A percentile compares a stretch with the other conserved stretches of the same genome.
Evolutionary conservation across 2,888 invertebrate genomes (phyloP).

Genomic region (Tetheella fluctuosa): DNA sequence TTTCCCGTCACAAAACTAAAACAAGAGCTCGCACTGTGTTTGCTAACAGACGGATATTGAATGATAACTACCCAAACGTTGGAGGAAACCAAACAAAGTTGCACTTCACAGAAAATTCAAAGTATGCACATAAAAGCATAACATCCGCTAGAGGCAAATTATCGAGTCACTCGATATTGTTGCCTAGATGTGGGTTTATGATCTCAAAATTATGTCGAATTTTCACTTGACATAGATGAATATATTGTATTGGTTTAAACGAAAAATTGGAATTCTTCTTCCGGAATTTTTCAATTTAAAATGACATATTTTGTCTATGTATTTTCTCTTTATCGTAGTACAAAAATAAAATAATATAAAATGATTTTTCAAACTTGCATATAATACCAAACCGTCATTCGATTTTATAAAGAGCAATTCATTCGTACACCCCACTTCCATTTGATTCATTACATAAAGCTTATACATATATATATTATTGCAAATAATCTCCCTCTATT

Average conservation of each 20-base stretch:
- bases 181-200: neutral
- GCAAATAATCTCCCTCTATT: conserved; percentile 68
- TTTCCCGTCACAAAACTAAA: conserved; percentile 12
- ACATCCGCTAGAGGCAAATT: conserved; percentile 33
- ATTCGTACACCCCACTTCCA: conserved; percentile 18
- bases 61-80: conserved; percentile 25
- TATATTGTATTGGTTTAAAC: too few species aligned
- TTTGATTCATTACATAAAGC: conserved; percentile 50
- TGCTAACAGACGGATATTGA: conserved; percentile 16
- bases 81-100: conserved; percentile 50
- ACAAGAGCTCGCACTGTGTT: conserved; percentile 32
- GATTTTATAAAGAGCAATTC: neutral
- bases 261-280: too few species aligned
- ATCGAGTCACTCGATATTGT: neutral
- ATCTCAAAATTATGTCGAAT: neutral
- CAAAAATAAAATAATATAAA: too few species aligned
- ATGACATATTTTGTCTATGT: too few species aligned
- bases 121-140: conserved; percentile 26
- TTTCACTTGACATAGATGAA: neutral
- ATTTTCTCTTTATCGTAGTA: too few species aligned
- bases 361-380: neutral
- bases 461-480: conserved; percentile 31
- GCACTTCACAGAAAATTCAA: conserved; percentile 40
- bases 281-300: too few species aligned
- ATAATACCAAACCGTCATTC: neutral